Evolutionary conservation across 2,797 vertebrate genomes (phyloP), one percentile per base, ranked within the genome.

Genomic region (Crenuchus spilurus): DNA sequence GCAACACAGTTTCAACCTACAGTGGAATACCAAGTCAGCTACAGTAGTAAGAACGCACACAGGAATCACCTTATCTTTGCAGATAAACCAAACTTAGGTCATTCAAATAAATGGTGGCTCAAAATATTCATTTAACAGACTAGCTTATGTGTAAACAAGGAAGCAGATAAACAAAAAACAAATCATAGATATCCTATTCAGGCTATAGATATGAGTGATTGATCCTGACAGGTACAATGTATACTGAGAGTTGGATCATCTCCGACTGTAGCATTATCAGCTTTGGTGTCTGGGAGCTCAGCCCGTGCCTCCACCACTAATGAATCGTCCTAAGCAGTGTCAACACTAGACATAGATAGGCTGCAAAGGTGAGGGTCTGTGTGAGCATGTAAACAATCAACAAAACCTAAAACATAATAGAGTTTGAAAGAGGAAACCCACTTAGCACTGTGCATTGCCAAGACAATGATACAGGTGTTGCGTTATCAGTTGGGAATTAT

Each of bases 231-330:
- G 70, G 61, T 74, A 70, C 64, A 37, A 33, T 58, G 62, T 57
- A 69, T 57, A 41, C 39, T 72, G 63, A 57, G 72, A 61, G 61
- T 39, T 57, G 63, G 65, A 76, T 76, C 76, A 81, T 61, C 60
- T 78, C 64, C n/a, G 55, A 66, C 73, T 72, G 57, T 39, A 52
- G 80, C 6, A 30, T 75, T 81, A 81, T 69, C 70, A 52, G 80
- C 73, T 73, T 81, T 73, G 69, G 51, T 61, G 74, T 81, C 64
- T 78, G 70, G 64, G 14, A 73, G 41, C 6, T 8, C 55, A 55
- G 71, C 65, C 49, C 22, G 57, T 74, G 58, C 64, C 48, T 68
- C 49, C 10, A 52, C 33, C 2, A 6, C 10, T 49, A 74, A 75
- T n/a, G 46, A 62, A 66, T 49, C 52, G 67, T 33, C 60, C 70